Percentiles rank a stretch among this genome's conserved stretches.
These are phyloP conservation scores for Marmota monax DNA, from an alignment of 2,113 vertebrate species.

Conservation along the genomic window DNA sequence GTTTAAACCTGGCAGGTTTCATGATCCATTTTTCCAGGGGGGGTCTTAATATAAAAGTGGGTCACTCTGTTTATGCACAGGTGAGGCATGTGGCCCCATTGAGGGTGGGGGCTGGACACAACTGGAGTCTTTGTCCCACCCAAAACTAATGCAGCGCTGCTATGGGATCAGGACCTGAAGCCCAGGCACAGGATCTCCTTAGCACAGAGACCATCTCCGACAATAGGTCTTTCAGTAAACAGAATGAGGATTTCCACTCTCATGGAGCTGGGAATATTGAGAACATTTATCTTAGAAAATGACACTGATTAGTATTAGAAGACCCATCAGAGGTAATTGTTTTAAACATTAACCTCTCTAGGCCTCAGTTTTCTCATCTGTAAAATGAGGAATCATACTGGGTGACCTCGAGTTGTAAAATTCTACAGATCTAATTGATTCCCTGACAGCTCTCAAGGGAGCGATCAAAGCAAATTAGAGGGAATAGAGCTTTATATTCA, in stretches of 20 bases:
- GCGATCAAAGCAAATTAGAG: constrained; percentile 71
- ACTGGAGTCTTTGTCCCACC: neutral
- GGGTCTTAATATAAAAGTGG: neutral
- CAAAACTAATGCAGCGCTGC: neutral
- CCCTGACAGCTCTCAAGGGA: constrained; percentile 70
- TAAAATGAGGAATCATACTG: constrained; percentile 79
- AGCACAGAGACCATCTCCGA: neutral
- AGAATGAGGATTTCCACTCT: constrained; percentile 20
- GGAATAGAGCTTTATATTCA: constrained; percentile 53
- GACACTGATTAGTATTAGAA: constrained; percentile 68
- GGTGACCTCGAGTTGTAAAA: constrained; percentile 69
- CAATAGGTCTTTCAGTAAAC: neutral
- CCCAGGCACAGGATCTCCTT: neutral
- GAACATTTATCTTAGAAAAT: constrained; percentile 72
- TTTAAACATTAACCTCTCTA: constrained; percentile 75
- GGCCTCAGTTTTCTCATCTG: constrained; percentile 83
- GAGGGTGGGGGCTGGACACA: too few species aligned
- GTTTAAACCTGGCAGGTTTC: constrained; percentile 1
- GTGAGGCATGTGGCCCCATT: neutral
- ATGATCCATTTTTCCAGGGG: neutral
- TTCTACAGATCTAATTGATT: constrained; percentile 69
- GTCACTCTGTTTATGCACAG: neutral
- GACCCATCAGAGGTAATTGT: constrained; percentile 63
- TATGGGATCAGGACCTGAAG: neutral
- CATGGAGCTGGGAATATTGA: constrained; percentile 30